A percentile compares a stretch with the other conserved stretches of the same genome.
phyloP scores from a whole-genome alignment of 2,797 vertebrate genomes.

The Dallia pectoralis region DNA sequence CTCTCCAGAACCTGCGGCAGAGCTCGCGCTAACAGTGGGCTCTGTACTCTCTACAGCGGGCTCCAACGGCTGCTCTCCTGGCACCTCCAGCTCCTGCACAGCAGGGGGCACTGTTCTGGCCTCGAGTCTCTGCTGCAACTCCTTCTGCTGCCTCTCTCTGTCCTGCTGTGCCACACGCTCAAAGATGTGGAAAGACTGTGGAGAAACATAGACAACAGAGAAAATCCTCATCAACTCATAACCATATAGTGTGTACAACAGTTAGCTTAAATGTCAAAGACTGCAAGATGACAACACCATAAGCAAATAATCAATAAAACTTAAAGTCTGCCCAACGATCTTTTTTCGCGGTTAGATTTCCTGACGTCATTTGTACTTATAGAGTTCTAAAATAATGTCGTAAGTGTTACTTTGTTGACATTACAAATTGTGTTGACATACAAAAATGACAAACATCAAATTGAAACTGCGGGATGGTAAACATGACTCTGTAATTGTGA shows the following conservation, averaged over 20 bases:
- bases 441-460: too few species aligned
- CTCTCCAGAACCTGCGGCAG: neutral
- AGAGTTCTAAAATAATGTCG: too few species aligned
- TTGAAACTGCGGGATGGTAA: too few species aligned
- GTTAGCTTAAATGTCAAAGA: neutral
- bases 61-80: slow-evolving; percentile 65
- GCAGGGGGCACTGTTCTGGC: slow-evolving; percentile 37
- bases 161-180: slow-evolving; percentile 86
- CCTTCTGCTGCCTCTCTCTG: slow-evolving; percentile 73
- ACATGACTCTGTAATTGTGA: too few species aligned
- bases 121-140: slow-evolving; percentile 71
- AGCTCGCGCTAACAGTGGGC: slow-evolving; percentile 12
- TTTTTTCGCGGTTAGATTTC: too few species aligned
- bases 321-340: neutral
- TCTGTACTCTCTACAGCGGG: slow-evolving; percentile 38
- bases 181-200: slow-evolving; percentile 84
- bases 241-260: neutral
- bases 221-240: neutral
- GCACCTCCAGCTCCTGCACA: slow-evolving; percentile 70
- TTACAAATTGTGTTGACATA: too few species aligned
- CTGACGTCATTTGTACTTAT: too few species aligned
- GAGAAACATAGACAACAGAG: neutral
- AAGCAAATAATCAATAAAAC: neutral
- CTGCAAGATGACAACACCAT: neutral
- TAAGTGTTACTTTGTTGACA: too few species aligned